A percentile compares a stretch with the other conserved stretches of the same genome.
phyloP scores from a whole-genome alignment of 2,113 vertebrate species.

The Tautogolabrus adspersus region DNA sequence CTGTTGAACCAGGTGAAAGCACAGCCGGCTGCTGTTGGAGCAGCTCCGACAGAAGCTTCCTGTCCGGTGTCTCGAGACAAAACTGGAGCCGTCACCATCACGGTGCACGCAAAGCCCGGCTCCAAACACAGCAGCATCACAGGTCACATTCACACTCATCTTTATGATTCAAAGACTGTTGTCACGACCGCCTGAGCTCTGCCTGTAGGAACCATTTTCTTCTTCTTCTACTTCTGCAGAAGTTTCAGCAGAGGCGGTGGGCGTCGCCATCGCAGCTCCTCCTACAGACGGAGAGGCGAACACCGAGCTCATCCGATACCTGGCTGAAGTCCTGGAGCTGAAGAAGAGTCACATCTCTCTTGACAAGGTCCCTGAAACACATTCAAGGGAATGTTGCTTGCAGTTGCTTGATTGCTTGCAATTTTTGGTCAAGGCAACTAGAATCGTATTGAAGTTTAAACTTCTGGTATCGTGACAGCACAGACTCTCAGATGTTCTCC shows the following conservation, averaged over 20 bases:
- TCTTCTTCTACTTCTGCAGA: conserved; percentile 75
- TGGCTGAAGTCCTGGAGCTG: conserved; percentile 89
- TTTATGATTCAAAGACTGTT: rapidly evolving
- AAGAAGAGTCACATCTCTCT: conserved; percentile 89
- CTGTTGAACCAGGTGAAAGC: conserved; percentile 42
- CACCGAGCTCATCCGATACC: conserved; percentile 88
- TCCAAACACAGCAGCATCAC: conserved; percentile 87
- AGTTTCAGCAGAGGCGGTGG: conserved; percentile 86
- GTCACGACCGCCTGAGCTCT: not conserved
- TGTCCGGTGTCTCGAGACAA: conserved; percentile 83
- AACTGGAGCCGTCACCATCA: conserved; percentile 82
- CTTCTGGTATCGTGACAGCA: no score
- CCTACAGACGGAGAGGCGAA: conserved; percentile 94
- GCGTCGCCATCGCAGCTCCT: conserved; percentile 91
- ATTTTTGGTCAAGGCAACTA: no score
- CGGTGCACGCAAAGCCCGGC: conserved; percentile 90
- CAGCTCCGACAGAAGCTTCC: conserved; percentile 20
- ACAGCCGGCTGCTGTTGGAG: conserved; percentile 6
- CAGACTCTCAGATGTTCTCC: no score
- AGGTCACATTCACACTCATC: conserved; percentile 64
- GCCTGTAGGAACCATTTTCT: not conserved
- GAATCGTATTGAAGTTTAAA: no score
- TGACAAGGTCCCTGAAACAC: conserved; percentile 86
- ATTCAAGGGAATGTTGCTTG: no score
- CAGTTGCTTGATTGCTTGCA: no score